Percentiles rank a stretch among this genome's conserved stretches.
Conservation (phyloP, 2,888 invertebrate genomes). For the Epistrophe grossulariae region DNA sequence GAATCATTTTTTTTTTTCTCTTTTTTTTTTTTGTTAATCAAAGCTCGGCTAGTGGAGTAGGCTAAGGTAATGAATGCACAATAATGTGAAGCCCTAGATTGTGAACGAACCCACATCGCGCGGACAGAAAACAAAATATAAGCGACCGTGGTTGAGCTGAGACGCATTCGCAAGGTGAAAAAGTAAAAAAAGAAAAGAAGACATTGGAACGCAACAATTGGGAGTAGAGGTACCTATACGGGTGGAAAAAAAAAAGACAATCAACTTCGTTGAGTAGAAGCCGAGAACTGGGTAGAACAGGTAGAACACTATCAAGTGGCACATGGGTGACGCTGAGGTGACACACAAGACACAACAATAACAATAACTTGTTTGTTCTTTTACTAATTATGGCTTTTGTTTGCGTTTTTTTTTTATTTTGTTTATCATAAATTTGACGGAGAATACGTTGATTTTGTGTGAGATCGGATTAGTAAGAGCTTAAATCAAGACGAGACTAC, state of each 20-base stretch:
- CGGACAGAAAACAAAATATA: slow-evolving; percentile 42
- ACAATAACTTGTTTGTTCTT: slow-evolving; percentile 72
- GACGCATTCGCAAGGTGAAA: slow-evolving; percentile 45
- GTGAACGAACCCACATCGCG: slow-evolving; percentile 49
- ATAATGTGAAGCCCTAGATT: slow-evolving; percentile 73
- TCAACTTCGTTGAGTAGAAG: slow-evolving; percentile 36
- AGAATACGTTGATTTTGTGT: slow-evolving; percentile 30
- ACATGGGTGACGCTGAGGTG: slow-evolving; percentile 60
- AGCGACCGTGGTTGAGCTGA: slow-evolving; percentile 9
- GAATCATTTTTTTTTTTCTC: slow-evolving; percentile 52
- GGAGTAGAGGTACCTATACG: slow-evolving; percentile 28
- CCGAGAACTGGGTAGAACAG: slow-evolving; percentile 39
- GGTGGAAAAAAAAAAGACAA: slow-evolving; percentile 32
- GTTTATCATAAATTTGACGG: slow-evolving; percentile 49
- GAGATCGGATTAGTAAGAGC: slow-evolving; percentile 43
- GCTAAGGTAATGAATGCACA: slow-evolving; percentile 75
- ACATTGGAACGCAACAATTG: slow-evolving; percentile 54
- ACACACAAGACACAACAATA: slow-evolving; percentile 52
- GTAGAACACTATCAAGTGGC: slow-evolving; percentile 59
- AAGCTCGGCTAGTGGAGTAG: slow-evolving; percentile 56
- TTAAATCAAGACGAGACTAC: not conserved
- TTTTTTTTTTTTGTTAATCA: slow-evolving; percentile 34
- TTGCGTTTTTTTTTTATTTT: slow-evolving; percentile 23
- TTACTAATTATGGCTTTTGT: slow-evolving; percentile 51
- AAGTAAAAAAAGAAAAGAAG: slow-evolving; percentile 24